A percentile compares a stretch with the other conserved stretches of the same genome.
These are phyloP conservation scores for Myzus persicae DNA, from an alignment of 1,140 invertebrate genomes.

Conservation along the genomic window DNA sequence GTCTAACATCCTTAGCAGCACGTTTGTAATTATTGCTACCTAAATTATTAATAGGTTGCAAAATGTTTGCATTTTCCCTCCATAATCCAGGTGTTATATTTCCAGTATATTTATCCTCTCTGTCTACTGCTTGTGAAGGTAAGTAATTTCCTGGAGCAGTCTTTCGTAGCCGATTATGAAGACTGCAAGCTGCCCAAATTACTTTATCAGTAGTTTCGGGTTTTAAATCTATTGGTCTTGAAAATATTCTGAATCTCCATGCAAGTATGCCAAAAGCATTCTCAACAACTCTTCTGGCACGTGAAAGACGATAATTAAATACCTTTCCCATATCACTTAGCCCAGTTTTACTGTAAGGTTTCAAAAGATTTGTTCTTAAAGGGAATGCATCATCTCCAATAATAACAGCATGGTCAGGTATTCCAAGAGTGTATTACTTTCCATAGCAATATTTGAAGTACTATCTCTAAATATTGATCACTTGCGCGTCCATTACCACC, in stretches of 20 bases:
- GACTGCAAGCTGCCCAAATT: conserved; percentile 61
- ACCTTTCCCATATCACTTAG: neutral
- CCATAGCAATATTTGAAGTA: conserved; percentile 20
- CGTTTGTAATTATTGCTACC: no score
- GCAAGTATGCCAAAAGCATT: no score
- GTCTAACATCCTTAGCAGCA: no score
- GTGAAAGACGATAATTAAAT: conserved; percentile 16
- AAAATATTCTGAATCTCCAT: conserved; percentile 63
- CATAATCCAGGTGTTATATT: no score
- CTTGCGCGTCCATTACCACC: conserved; percentile 62
- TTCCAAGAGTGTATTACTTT: conserved; percentile 40
- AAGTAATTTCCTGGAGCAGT: conserved; percentile 23
- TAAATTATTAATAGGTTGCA: no score
- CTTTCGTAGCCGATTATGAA: conserved; percentile 61
- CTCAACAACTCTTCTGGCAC: no score
- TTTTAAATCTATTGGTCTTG: conserved; percentile 63
- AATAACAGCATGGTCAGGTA: conserved; percentile 21
- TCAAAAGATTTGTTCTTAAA: neutral
- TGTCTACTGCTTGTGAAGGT: conserved; percentile 4
- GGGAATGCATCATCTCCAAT: conserved; percentile 46
- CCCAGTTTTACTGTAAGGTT: neutral
- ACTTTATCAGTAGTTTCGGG: conserved; percentile 63
- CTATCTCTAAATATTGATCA: conserved; percentile 14
- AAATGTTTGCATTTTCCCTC: no score
- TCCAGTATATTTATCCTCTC: neutral